phyloP scores from a whole-genome alignment of 1,140 invertebrate genomes.

The Arion vulgaris region DNA sequence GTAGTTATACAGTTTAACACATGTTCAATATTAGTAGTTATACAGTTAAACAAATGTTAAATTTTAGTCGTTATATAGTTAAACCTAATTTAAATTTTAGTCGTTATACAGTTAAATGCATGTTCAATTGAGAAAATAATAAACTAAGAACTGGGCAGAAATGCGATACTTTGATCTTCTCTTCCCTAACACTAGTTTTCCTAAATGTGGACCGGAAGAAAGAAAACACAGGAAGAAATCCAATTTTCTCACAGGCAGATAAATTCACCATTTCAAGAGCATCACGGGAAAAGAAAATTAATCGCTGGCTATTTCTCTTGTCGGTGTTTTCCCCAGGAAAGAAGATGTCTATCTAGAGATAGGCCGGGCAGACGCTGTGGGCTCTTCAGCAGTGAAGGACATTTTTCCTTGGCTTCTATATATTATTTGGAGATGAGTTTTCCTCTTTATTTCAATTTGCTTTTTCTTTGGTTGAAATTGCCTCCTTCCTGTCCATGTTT shows the following conservation, averaged over 20 bases:
- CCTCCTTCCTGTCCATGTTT: not conserved
- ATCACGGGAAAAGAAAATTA: constrained; percentile 35
- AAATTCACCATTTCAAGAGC: constrained; percentile 23
- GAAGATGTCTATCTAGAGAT: constrained; percentile 9
- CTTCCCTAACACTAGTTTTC: not conserved
- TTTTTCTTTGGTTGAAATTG: not conserved
- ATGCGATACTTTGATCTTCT: too few species aligned
- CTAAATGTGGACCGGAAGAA: not conserved
- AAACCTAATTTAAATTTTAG: too few species aligned
- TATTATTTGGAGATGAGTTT: not conserved
- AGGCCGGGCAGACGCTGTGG: not conserved
- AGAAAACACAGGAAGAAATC: constrained; percentile 30
- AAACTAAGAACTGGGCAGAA: too few species aligned
- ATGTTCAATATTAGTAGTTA: too few species aligned
- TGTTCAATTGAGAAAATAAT: too few species aligned
- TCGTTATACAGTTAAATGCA: too few species aligned
- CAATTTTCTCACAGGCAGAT: constrained; percentile 27
- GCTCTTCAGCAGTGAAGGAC: not conserved
- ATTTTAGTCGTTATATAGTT: too few species aligned
- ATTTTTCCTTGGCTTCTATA: not conserved
- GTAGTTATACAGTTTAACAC: too few species aligned
- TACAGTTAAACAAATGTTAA: too few species aligned
- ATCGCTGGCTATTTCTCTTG: constrained; percentile 33
- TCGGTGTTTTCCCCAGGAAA: not conserved
- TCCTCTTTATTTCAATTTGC: not conserved